Base-by-base conservation (phyloP, 1,140 invertebrate genomes). In the Drosophila equinoxialis region DNA sequence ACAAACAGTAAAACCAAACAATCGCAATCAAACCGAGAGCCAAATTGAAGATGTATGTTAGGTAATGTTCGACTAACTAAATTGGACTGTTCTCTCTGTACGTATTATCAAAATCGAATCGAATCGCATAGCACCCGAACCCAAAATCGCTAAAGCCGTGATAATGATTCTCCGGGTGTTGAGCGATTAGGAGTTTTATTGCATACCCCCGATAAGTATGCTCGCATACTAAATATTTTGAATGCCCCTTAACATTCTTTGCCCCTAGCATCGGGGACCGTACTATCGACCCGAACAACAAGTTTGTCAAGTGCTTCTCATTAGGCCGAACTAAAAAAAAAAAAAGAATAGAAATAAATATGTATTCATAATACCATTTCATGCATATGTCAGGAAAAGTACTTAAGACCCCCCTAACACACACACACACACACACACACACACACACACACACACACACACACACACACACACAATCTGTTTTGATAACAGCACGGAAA, bases 151-250 rank as follows among this genome's bases (percentile, higher is more conserved):
- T 20, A 30, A 45, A 67, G 55, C 70, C 35, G 11, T 59, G 67
- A 80, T 83, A 89, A 87, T 74, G 35, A 54, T 68, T 63, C 62
- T 59, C 39, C 35, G 42, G 26, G 37, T 39, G 10, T 51, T 39
- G 48, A 51, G 61, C 68, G 82, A 86, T 86, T 82, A 86, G 67
- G 77, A 77, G 60, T 71, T 77, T 79, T 86, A 87, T 87, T 65
- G 65, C 63, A 41, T 20, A 37, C 41, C 10, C 10, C 37, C 67
- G 75, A 86, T 86, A 59, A 86, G 41, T 64, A 68, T 17, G 30
- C 30, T 30, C 30, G 54, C 39, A 67, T 55, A 51, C 20, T 11
- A 59, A 45, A 55, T 8, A 57, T 70, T 39, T 48, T 37, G 30
- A 13, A 10, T 13, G 65, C 75, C 68, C 14, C 45, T 51, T 20